A percentile compares a stretch with the other conserved stretches of the same genome.
phyloP scores from a whole-genome alignment of 2,797 vertebrate species.

The Tolypeutes matacus region DNA sequence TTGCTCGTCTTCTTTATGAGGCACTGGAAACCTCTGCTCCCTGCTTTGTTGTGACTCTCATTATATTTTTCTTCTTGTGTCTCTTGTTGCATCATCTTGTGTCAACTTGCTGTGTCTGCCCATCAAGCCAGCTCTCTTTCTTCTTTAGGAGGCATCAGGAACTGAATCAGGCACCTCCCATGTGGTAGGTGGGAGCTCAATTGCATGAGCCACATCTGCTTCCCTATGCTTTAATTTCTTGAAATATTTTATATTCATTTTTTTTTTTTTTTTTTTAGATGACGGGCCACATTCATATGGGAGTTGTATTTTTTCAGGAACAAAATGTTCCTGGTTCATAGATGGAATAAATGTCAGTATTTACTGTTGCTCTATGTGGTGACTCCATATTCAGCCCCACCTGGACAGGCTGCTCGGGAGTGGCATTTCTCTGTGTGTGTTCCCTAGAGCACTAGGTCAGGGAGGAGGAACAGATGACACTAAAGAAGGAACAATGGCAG shows the following conservation, averaged over 20 bases:
- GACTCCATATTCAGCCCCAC: neutral
- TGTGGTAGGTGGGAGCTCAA: no score
- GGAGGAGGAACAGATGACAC: neutral
- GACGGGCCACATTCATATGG: neutral
- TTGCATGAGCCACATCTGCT: no score
- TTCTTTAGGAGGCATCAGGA: no score
- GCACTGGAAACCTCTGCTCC: no score
- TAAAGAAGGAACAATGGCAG: neutral
- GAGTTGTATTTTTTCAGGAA: neutral
- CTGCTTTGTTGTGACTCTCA: no score
- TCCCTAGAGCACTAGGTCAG: neutral
- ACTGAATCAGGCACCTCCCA: no score
- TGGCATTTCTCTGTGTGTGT: neutral
- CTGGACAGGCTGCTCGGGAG: neutral
- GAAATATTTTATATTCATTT: neutral
- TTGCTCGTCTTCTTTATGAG: no score
- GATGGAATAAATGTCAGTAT: neutral
- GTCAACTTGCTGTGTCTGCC: no score
- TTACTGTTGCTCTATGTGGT: neutral
- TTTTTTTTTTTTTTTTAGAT: constrained; percentile 28
- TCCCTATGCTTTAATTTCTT: neutral
- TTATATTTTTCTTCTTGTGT: no score
- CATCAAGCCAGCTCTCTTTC: no score
- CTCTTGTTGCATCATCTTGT: no score
- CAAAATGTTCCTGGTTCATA: neutral